Evolutionary conservation across 2,113 vertebrate species (phyloP).

Genomic region (Lota lota): DNA sequence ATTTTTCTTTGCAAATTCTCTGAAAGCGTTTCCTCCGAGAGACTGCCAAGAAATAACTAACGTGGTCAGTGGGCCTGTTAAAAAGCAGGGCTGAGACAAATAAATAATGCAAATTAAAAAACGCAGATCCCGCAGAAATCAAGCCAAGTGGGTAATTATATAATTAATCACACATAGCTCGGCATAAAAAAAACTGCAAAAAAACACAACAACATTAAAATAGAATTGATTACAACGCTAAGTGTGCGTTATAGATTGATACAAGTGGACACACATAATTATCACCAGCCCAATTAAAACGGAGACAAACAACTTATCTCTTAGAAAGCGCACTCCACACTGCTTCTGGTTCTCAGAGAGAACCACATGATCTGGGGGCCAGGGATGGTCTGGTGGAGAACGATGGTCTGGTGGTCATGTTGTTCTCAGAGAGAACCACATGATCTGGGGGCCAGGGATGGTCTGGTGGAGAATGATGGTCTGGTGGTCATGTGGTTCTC

Average conservation of each 20-base stretch:
- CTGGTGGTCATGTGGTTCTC: too few species aligned
- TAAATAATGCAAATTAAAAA: constrained; percentile 29
- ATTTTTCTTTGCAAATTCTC: neutral
- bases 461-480: too few species aligned
- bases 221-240: constrained; percentile 52
- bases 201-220: constrained; percentile 35
- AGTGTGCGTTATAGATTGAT: constrained; percentile 58
- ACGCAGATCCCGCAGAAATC: constrained; percentile 43
- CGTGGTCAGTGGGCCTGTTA: too few species aligned
- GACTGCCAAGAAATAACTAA: too few species aligned
- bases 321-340: neutral
- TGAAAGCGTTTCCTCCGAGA: too few species aligned
- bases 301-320: neutral
- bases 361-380: too few species aligned
- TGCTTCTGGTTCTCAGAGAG: neutral
- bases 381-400: too few species aligned
- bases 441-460: too few species aligned
- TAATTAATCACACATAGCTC: constrained; percentile 49
- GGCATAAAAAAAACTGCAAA: constrained; percentile 12
- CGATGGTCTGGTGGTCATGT: too few species aligned
- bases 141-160: constrained; percentile 38
- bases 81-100: constrained; percentile 14
- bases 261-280: constrained; percentile 60
- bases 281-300: constrained; percentile 57
- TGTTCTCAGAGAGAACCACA: too few species aligned